Evolutionary conservation across 2,888 invertebrate species (phyloP).

Genomic region (Ormyrus nitidulus): DNA sequence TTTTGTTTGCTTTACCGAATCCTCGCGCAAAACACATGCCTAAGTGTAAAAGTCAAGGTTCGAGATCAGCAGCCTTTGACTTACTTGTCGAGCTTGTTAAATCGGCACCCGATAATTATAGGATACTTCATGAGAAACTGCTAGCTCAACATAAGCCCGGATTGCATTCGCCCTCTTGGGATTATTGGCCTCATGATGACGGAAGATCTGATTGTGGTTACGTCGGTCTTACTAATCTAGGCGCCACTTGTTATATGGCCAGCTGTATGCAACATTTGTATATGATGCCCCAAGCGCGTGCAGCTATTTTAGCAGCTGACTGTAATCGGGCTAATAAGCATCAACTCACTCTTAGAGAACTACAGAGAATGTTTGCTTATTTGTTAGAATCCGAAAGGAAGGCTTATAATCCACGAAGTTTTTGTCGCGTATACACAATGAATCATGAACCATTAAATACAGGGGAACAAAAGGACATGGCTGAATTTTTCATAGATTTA

Average conservation of each 20-base stretch:
- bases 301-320: conserved; percentile 88
- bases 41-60: conserved; percentile 93
- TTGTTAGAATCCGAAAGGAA: conserved; percentile 95
- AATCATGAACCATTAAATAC: conserved; percentile 97
- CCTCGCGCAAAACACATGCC: conserved; percentile 90
- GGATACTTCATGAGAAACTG: conserved; percentile 87
- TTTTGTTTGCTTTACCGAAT: conserved; percentile 92
- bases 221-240: conserved; percentile 95
- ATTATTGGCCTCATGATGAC: conserved; percentile 98
- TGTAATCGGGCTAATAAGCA: conserved; percentile 86
- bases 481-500: conserved; percentile 97
- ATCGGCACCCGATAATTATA: conserved; percentile 90
- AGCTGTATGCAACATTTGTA: conserved; percentile 97
- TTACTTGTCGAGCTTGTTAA: conserved; percentile 91
- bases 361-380: conserved; percentile 97
- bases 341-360: conserved; percentile 87
- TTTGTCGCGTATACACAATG: conserved; percentile 98
- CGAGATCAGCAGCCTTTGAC: conserved; percentile 94
- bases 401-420: conserved; percentile 95
- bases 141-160: conserved; percentile 91
- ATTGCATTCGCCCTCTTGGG: conserved; percentile 92
- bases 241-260: conserved; percentile 98
- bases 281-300: conserved; percentile 96
- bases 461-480: conserved; percentile 98
- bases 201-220: conserved; percentile 95